Evolutionary conservation across 2,797 vertebrate species (phyloP).

Genomic region (Pipistrellus pipistrellus): DNA sequence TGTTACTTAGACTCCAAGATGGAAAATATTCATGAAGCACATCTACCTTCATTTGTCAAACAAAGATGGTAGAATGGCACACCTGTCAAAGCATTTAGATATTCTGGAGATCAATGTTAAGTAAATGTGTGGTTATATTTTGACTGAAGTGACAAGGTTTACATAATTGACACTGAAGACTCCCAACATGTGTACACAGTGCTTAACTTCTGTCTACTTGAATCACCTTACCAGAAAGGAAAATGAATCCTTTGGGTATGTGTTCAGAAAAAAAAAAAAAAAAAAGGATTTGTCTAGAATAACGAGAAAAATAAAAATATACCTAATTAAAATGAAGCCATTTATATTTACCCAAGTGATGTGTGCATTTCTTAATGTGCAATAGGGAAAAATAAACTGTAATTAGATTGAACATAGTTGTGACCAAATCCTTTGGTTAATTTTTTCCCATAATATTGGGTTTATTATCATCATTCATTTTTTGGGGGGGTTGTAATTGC

Average conservation of each 20-base stretch:
- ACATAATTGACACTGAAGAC: conserved; percentile 14
- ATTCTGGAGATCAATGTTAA: not conserved
- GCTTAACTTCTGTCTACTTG: not conserved
- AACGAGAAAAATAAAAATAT: not conserved
- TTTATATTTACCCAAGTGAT: not conserved
- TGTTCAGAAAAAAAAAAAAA: not conserved
- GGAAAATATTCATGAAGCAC: not conserved
- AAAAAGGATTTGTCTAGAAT: conserved; percentile 16
- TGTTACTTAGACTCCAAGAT: conserved; percentile 6
- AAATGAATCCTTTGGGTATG: not conserved
- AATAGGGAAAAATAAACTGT: not conserved
- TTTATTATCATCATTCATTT: conserved; percentile 18
- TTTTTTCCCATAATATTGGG: conserved; percentile 21
- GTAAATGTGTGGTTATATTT: conserved; percentile 27
- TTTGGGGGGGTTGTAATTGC: not conserved
- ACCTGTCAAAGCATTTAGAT: conserved; percentile 57
- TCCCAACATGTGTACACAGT: conserved; percentile 16
- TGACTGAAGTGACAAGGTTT: conserved; percentile 31
- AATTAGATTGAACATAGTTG: not conserved
- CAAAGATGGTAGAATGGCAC: not conserved
- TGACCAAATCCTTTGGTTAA: conserved; percentile 2
- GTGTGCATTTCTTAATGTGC: not conserved
- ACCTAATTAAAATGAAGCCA: not conserved
- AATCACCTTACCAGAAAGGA: not conserved
- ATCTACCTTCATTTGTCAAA: conserved; percentile 40